These are phyloP conservation scores for Ophioninae sp. DNA, from an alignment of 2,888 invertebrate genomes.

Conservation along the genomic window DNA sequence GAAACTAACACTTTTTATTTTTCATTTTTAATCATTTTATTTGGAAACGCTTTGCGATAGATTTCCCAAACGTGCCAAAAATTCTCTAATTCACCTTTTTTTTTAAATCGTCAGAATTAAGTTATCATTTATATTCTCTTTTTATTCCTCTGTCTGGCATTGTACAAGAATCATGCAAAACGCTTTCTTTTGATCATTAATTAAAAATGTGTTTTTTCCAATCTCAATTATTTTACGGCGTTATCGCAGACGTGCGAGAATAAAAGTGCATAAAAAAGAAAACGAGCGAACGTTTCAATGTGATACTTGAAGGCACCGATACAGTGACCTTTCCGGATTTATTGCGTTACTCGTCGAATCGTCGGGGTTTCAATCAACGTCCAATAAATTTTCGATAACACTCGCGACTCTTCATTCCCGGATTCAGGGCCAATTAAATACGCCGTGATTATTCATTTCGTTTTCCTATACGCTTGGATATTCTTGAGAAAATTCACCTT, in stretches of 20 bases:
- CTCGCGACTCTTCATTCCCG: constrained; percentile 7
- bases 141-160: neutral
- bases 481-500: constrained; percentile 68
- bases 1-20: too few relatives aligned
- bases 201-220: neutral
- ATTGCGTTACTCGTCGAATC: constrained; percentile 32
- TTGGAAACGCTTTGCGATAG: neutral
- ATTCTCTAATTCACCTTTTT: neutral
- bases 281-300: constrained; percentile 5
- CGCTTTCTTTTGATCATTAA: neutral
- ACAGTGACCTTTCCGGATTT: constrained; percentile 35
- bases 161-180: neutral
- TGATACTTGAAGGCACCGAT: constrained; percentile 46
- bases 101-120: neutral
- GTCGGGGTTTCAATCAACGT: constrained; percentile 1
- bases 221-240: constrained; percentile 30
- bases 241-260: constrained; percentile 5
- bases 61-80: neutral
- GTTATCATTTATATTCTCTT: neutral
- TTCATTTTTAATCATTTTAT: too few relatives aligned
- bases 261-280: neutral
- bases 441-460: neutral
- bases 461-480: neutral
- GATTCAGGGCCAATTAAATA: neutral
- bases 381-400: constrained; percentile 45